These are phyloP conservation scores for Steromphala cineraria DNA, from an alignment of 2,888 invertebrate species.

Conservation along the genomic window DNA sequence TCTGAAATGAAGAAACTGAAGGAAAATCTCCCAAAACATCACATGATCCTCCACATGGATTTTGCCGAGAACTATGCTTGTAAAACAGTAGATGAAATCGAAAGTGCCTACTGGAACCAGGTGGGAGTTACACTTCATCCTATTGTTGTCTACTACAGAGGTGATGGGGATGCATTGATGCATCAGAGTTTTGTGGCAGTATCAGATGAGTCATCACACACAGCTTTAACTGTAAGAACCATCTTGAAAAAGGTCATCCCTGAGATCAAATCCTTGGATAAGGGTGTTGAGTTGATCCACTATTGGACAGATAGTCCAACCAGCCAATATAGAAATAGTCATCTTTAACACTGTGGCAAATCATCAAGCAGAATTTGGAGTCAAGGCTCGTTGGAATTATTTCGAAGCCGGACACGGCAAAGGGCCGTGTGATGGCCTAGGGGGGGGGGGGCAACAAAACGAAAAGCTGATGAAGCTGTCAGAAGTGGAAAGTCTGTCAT, in stretches of 20 bases:
- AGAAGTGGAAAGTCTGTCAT: too few species aligned
- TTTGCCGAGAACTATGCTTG: constrained; percentile 45
- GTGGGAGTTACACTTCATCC: constrained; percentile 28
- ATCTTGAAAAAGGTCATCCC: background rate
- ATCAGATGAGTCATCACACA: background rate
- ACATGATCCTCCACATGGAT: constrained; percentile 36
- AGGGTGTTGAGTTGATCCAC: background rate
- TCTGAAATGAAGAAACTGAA: too few species aligned
- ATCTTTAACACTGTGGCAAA: constrained; percentile 36
- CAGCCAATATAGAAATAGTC: constrained; percentile 41
- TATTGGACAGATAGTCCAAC: constrained; percentile 26
- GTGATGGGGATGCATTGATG: background rate
- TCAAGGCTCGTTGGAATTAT: constrained; percentile 34
- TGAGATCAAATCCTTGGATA: background rate
- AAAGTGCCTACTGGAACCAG: constrained; percentile 39
- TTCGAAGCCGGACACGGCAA: constrained; percentile 45
- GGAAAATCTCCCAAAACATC: too few species aligned
- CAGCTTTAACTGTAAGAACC: background rate
- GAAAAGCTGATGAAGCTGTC: constrained; percentile 37
- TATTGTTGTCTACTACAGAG: background rate
- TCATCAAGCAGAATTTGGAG: constrained; percentile 29
- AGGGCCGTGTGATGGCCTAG: background rate
- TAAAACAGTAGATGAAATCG: constrained; percentile 33
- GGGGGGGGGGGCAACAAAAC: constrained; percentile 34
- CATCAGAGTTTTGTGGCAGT: constrained; percentile 33